Base-by-base conservation (phyloP, 2,888 invertebrate genomes). In the Calameuta filiformis region DNA sequence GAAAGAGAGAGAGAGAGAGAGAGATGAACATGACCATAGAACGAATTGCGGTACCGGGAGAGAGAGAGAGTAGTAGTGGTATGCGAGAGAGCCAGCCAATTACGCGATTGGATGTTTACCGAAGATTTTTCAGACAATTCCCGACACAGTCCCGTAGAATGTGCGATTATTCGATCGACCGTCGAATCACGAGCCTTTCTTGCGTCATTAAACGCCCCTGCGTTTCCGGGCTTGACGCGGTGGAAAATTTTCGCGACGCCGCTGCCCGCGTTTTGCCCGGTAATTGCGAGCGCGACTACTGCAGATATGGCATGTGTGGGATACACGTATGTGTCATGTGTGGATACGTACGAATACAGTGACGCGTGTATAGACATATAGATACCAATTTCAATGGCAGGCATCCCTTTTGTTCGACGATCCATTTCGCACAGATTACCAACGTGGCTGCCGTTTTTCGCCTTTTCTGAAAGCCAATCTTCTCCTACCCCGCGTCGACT, bases 81-180 rank as follows among this genome's bases (percentile, higher is more conserved):
- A 23, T 0, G 23, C 6, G 9, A 56, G 23, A 76, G 78, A 75
- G 73, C 78, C 82, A 75, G 73, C 79, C 82, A 81, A 82, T 81
- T 81, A 78, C 78, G 75, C 73, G 79, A 83, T 83, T 83, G 81
- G 79, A 83, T 83, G 81, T 83, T 83, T 81, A 80, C 81, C 79
- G 68, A 81, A 82, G 80, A 83, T 82, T 83, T 82, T 82, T 80
- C 23, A 9, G 23, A 56, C 9, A 56, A 56, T 56, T 56, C 56
- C 23, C 23, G 56, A 23, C 56, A 23, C 56, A 9, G 56, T 56
- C 56, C 9, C 9, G 56, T 23, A 9, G 23, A 56, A 56, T 1
- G 56, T 23, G 56, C 23, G 23, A 56, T 56, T 9, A 56, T 56
- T 23, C 56, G 56, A 23, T 56, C 23, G 56, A 56, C 1, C 56